phyloP scores from a whole-genome alignment of 2,888 invertebrate genomes.

The Drosophila histrio region DNA sequence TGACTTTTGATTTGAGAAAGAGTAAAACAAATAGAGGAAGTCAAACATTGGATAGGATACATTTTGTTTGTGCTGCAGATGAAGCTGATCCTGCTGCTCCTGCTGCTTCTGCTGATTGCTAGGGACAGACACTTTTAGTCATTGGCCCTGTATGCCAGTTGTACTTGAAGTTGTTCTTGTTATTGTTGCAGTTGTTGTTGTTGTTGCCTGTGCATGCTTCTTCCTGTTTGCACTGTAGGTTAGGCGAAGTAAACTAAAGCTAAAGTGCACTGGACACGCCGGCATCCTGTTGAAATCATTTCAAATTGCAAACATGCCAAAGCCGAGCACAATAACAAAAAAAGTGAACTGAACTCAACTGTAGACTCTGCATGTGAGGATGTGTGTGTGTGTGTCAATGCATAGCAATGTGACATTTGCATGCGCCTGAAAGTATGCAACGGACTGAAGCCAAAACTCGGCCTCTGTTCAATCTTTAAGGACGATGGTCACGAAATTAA shows the following conservation, averaged over 20 bases:
- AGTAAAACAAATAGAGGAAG: slow-evolving; percentile 62
- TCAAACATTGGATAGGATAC: slow-evolving; percentile 53
- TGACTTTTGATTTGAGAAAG: slow-evolving; percentile 11
- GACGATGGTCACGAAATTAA: slow-evolving; percentile 47
- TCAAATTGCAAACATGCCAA: slow-evolving; percentile 72
- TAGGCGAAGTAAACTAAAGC: slow-evolving; percentile 61
- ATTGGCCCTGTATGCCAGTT: slow-evolving; percentile 48
- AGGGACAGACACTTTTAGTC: slow-evolving; percentile 39
- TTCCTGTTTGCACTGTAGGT: slow-evolving; percentile 65
- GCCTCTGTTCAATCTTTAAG: slow-evolving; percentile 50
- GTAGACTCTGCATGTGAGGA: neutral
- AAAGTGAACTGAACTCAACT: slow-evolving; percentile 13
- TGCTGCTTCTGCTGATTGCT: slow-evolving; percentile 39
- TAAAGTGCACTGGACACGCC: slow-evolving; percentile 73
- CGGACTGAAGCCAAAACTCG: slow-evolving; percentile 38
- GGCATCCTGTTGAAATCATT: slow-evolving; percentile 78
- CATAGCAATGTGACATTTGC: slow-evolving; percentile 75
- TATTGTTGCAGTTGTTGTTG: slow-evolving; percentile 29
- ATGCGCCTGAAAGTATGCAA: slow-evolving; percentile 75
- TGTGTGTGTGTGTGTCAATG: slow-evolving; percentile 18
- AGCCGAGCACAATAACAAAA: slow-evolving; percentile 37
- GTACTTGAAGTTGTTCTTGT: slow-evolving; percentile 26
- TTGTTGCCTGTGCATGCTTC: slow-evolving; percentile 44
- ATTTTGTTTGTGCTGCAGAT: slow-evolving; percentile 58
- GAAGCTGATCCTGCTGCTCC: slow-evolving; percentile 24